Evolutionary conservation across 2,888 invertebrate species (phyloP).

Genomic region (Yponomeuta plumbellus): DNA sequence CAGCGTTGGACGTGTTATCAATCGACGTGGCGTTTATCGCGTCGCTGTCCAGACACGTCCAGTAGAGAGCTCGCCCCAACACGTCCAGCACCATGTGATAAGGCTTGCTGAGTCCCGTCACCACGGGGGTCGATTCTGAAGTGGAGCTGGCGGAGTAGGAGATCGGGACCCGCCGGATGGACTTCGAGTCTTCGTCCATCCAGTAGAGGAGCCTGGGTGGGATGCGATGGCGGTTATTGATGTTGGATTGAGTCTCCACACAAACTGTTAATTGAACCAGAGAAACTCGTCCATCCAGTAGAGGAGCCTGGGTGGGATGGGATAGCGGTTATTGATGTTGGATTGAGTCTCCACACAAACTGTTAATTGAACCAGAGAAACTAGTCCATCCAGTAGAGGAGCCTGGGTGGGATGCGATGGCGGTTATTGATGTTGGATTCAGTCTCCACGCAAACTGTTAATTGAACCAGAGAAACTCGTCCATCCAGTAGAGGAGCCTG

Average conservation of each 20-base stretch:
- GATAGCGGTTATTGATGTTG: not conserved
- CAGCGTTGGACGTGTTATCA: constrained; percentile 78
- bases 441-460: not conserved
- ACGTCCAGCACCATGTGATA: constrained; percentile 92
- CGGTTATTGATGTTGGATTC: not conserved
- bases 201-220: constrained; percentile 68
- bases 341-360: not conserved
- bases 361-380: not conserved
- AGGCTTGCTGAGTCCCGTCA: constrained; percentile 80
- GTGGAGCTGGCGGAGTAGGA: constrained; percentile 56
- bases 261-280: not conserved
- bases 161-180: constrained; percentile 80
- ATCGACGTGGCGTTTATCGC: constrained; percentile 92
- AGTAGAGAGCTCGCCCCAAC: constrained; percentile 88
- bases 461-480: constrained; percentile 51
- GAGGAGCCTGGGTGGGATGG: constrained; percentile 46
- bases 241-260: not conserved
- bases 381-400: constrained; percentile 84
- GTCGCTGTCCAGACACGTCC: constrained; percentile 90
- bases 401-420: constrained; percentile 33
- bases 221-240: too few species aligned
- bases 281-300: constrained; percentile 82
- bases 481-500: constrained; percentile 81
- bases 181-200: constrained; percentile 88
- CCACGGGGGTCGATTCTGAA: constrained; percentile 61